Base-by-base conservation (phyloP, 2,888 invertebrate species). In the Aphrophora alni region DNA sequence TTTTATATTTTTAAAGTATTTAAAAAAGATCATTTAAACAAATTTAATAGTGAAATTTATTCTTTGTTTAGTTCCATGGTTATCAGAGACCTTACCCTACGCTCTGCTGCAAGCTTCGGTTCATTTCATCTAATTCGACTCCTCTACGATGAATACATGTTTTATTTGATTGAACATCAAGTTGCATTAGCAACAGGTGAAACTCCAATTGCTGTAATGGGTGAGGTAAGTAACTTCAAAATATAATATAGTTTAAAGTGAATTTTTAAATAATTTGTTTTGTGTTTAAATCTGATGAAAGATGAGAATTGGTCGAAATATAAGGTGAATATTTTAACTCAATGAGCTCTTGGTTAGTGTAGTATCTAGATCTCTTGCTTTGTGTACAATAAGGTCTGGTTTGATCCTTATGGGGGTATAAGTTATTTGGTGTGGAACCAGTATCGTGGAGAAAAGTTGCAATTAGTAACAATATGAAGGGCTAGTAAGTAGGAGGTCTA, bases 61-160 rank as follows among this genome's bases (percentile, higher is more conserved):
- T n/a, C n/a, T n/a, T n/a, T n/a, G n/a, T 87, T 87, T 88, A 97
- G 98, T 88, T 98, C 98, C 80, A 97, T 98, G 93, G 97, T 99
- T 81, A 99, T 99, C 86, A 92, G 99, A 74, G 99, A 99, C 89
- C 92, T 99, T 84, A 99, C 99, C 71, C 91, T 99, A 83, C 90
- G 97, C 85, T 98, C 98, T 82, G 99, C 99, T 59, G 97, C 98
- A 26, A 98, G 98, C 89, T 99, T 99, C 90, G 99, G 99, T 77
- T 98, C 98, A 84, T 99, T 99, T 91, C 99, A 99, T 90, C 92
- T 99, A 85, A 97, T 99, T 87, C 94, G 99, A 72, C 92, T 99
- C 87, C 92, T 99, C 81, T 99, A 98, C 89, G 99, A 99, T 89
- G 99, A 99, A 89, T 99, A 98, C 89, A 98, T 99, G 95, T 98